Base-by-base conservation (phyloP, 2,797 vertebrate genomes). In the Mus spretus region DNA sequence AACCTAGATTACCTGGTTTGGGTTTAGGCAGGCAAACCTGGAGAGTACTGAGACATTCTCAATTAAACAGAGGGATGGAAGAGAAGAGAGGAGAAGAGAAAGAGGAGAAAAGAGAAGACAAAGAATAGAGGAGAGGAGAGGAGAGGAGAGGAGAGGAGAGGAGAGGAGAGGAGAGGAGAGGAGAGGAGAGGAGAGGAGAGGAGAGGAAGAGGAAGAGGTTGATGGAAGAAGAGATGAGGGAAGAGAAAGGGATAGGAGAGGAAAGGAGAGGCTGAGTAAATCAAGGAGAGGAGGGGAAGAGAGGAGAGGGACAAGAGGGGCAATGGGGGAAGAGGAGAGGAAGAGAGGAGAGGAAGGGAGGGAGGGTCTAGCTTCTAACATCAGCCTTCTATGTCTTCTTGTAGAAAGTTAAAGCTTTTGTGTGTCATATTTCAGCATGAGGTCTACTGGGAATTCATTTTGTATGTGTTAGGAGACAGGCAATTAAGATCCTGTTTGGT, bases 31-130 rank as follows among this genome's bases (percentile, higher is more conserved):
- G 67, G 26, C 67, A 26, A 87, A 26, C 24, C 34, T 55, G 8
- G 24, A 14, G 15, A 44, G 24, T 44, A 44, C 53, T 75, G 53
- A 75, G 53, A 34, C 26, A n/a, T 40, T 75, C 15, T 31, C 24
- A 70, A 70, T 53, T 75, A 28, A 74, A 75, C 6, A 10, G 37
- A 59, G 15, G 11, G 26, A 37, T 22, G 40, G 31, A 17, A 37
- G 17, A 17, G 28, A 70, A 14, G 1, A 57, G 17, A 26, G 20
- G 0, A 5, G 40, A 17, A 1, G 15, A 14, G 37, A 3, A 7
- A 9, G 5, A 9, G 6, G 53, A n/a, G 34, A 13, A 14, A 19
- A 55, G 77, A 12, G 14, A 26, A 6, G 14, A 26, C 14, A 34
- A 34, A 53, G 47, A 31, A 5, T 1, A 47, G 47, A 53, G 15